Conservation (phyloP, 2,113 vertebrate species). For the Callocephalon fimbriatum region DNA sequence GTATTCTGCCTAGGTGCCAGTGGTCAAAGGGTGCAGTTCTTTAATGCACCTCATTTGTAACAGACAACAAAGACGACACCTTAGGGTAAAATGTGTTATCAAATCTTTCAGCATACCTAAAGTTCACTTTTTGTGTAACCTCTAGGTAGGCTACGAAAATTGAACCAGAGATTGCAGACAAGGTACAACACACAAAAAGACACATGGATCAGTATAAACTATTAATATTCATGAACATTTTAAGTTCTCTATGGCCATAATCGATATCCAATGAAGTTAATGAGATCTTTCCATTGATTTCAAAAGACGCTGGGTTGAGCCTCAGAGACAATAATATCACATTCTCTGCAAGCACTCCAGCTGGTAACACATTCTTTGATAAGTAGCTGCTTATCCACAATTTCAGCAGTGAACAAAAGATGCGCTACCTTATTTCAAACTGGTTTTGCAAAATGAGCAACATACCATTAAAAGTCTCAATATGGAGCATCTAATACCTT, state of each 20-base stretch:
- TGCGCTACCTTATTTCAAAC: background rate
- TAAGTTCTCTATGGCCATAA: conserved; percentile 34
- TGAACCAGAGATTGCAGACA: background rate
- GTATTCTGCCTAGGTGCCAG: background rate
- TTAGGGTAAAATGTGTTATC: background rate
- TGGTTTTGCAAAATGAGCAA: background rate
- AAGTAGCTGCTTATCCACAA: background rate
- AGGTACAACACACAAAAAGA: background rate
- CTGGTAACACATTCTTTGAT: background rate
- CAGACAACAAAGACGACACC: background rate
- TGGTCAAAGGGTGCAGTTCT: background rate
- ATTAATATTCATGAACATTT: conserved; percentile 50
- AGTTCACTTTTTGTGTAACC: background rate
- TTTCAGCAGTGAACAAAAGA: background rate
- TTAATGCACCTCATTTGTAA: background rate
- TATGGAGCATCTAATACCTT: background rate
- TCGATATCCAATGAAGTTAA: conserved; percentile 62
- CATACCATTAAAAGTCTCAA: background rate
- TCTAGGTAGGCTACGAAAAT: background rate
- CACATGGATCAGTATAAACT: background rate
- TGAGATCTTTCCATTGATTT: conserved; percentile 52
- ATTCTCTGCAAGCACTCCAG: background rate
- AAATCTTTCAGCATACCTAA: background rate
- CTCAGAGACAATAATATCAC: background rate
- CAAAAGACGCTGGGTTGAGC: background rate